Evolutionary conservation across 2,888 invertebrate species (phyloP).

Genomic region (Sphinx pinastri): DNA sequence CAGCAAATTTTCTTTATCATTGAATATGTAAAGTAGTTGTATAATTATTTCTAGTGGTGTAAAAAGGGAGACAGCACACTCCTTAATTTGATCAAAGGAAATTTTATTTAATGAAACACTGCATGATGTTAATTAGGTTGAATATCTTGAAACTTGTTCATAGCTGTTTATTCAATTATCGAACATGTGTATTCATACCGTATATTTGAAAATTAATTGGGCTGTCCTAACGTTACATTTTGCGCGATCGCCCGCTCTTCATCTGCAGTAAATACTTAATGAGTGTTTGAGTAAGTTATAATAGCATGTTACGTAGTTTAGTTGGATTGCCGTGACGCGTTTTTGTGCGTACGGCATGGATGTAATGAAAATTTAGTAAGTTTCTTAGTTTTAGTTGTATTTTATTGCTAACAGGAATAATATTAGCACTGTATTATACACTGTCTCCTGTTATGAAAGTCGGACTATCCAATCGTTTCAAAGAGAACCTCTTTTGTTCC

Average conservation of each 20-base stretch:
- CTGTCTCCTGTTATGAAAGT: too few relatives aligned
- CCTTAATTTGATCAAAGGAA: neutral
- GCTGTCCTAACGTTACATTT: constrained; percentile 7
- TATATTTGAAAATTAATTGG: constrained; percentile 27
- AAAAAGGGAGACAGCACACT: neutral
- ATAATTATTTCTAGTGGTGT: neutral
- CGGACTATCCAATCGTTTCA: too few relatives aligned
- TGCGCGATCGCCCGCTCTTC: neutral
- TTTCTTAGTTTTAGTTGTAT: neutral
- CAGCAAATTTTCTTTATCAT: too few relatives aligned
- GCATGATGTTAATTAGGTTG: constrained; percentile 11
- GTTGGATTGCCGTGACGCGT: neutral
- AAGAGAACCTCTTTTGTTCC: too few relatives aligned
- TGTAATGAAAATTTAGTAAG: neutral
- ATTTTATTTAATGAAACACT: neutral
- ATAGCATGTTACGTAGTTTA: constrained; percentile 1
- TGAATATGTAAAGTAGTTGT: neutral
- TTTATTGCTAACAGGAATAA: neutral
- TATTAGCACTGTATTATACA: neutral
- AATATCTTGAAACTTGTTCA: constrained; percentile 16
- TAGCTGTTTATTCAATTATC: constrained; percentile 25
- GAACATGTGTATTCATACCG: constrained; percentile 20
- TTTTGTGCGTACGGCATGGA: neutral
- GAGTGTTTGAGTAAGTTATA: constrained; percentile 16
- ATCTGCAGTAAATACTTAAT: constrained; percentile 9